Conservation (phyloP, 2,113 vertebrate genomes). For the Atrichornis clamosus region DNA sequence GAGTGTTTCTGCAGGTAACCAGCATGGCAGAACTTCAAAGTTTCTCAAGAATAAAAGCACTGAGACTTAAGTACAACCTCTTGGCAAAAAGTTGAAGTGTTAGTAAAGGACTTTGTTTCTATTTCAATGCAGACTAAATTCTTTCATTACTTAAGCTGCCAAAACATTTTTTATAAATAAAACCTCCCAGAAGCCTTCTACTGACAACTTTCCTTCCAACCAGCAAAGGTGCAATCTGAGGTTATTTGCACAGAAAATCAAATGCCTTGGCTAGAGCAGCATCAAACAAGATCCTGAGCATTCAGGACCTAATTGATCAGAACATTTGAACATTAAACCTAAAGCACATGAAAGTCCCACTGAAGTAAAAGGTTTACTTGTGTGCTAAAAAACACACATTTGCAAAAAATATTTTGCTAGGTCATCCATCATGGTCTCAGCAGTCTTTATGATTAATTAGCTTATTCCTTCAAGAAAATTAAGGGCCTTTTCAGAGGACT, state of each 20-base stretch:
- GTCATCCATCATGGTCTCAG: neutral
- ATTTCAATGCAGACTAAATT: neutral
- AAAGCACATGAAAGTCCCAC: neutral
- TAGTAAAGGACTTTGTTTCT: neutral
- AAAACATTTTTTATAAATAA: neutral
- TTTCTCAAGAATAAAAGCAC: neutral
- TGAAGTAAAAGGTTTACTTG: neutral
- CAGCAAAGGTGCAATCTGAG: neutral
- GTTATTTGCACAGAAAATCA: neutral
- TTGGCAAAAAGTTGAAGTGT: neutral
- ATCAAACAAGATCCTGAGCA: neutral
- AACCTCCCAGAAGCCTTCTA: neutral
- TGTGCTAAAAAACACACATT: neutral
- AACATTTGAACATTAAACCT: neutral
- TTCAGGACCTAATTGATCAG: neutral
- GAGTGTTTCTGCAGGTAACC: neutral
- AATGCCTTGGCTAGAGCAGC: neutral
- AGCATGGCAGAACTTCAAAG: neutral
- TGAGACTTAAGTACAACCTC: neutral
- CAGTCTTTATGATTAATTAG: neutral
- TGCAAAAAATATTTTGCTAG: neutral
- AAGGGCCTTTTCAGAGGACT: neutral
- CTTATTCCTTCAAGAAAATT: neutral
- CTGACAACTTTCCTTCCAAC: neutral
- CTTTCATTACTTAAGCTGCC: neutral